Evolutionary conservation across 2,888 invertebrate species (phyloP), one percentile per base, ranked within the genome.

Genomic region (Petrolisthes manimaculis): DNA sequence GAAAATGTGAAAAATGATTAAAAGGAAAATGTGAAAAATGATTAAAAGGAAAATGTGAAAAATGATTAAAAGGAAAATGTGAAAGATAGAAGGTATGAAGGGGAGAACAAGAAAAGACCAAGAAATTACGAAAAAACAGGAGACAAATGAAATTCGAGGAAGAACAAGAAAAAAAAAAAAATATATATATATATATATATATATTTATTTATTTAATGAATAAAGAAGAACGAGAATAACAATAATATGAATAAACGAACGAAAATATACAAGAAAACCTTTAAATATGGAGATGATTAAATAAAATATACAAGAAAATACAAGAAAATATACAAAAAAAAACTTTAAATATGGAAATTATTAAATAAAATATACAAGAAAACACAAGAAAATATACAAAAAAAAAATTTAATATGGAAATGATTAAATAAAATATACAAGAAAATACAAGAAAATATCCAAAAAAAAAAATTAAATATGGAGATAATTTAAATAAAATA

Each of bases 121-220:
- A 74, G 24, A 18, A 6, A 18, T 6, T 8, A 18, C 21, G 5
- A 51, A 5, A 12, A 51, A 51, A 14, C 51, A 12, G 14, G 21
- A 14, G 51, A 24, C 21, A 51, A 24, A 77, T 5, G 6, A 77
- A 51, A 24, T 5, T 21, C 12, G 21, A 0, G 5, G 12, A 5
- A 12, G 5, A 14, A 8, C 4, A 21, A 77, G 77, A 1, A 24
- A 12, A 77, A 24, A 77, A 24, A 51, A 61, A 61, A 61, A 9
- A 61, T 61, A 61, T 61, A 61, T 61, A 61, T 61, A 61, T 61
- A 61, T 61, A 61, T 61, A 61, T 61, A 61, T 61, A 61, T 61
- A 61, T 61, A 61, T 61, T 9, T 61, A 61, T 61, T 9, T 61
- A 61, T 61, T 61, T 61, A 61, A 6, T 9, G 61, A 61, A 9